These are phyloP conservation scores for Pelecanus crispus DNA, from an alignment of 2,113 vertebrate genomes.

Conservation along the genomic window DNA sequence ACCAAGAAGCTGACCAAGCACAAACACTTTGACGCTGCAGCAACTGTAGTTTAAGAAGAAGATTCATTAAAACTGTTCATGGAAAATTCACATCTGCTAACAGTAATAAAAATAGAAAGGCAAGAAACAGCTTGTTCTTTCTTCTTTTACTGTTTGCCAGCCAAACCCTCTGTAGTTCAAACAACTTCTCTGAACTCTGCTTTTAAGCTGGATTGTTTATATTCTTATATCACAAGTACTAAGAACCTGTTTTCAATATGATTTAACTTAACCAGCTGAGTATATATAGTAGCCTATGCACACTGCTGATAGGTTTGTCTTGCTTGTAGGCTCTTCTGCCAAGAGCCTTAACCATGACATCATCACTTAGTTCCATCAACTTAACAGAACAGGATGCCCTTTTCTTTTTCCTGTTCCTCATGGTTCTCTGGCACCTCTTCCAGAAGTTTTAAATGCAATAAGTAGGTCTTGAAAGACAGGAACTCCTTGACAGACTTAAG, in stretches of 20 bases:
- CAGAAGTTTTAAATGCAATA: constrained; percentile 18
- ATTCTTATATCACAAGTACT: neutral
- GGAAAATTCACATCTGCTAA: constrained; percentile 28
- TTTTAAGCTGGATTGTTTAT: neutral
- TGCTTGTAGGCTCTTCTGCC: neutral
- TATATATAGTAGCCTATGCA: neutral
- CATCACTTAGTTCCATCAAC: neutral
- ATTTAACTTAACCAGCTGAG: neutral
- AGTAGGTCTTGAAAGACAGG: constrained; percentile 49
- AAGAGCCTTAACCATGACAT: neutral
- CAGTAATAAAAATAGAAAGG: neutral
- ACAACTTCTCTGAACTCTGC: neutral
- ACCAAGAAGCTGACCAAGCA: neutral
- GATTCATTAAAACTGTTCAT: neutral
- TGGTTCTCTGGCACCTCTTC: constrained; percentile 27
- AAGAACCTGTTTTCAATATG: neutral
- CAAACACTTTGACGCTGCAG: neutral
- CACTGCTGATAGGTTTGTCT: neutral
- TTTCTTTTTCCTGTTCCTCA: neutral
- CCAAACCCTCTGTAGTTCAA: neutral
- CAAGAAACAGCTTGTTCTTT: neutral
- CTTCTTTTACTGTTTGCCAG: neutral
- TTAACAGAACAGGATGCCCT: neutral
- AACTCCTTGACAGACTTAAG: constrained; percentile 20
- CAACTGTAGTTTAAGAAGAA: neutral